Evolutionary conservation across 2,797 vertebrate genomes (phyloP), one percentile per base, ranked within the genome.

Genomic region (Crenichthys baileyi): DNA sequence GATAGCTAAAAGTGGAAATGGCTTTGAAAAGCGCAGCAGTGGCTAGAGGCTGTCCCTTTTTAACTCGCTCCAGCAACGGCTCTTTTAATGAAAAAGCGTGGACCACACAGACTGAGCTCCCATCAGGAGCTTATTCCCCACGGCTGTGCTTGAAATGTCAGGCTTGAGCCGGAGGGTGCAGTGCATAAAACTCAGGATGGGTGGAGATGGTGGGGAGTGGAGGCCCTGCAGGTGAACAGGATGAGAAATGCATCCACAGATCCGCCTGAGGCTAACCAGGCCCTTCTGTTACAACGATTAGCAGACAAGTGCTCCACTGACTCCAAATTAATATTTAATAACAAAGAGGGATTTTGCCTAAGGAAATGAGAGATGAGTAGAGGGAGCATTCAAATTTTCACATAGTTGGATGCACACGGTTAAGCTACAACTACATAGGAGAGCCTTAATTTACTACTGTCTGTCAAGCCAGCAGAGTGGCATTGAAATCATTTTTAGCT

Each of bases 321-420:
- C 94, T 94, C 92, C 87, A 83, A 92, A 95, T 96, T 95, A 95
- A 96, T 96, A 95, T 95, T 95, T 94, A 93, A 95, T 95, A 91
- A 87, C 83, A 93, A 88, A 84, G 80, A 87, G 78, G 86, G 80
- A 79, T 86, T 92, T 88, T 78, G 88, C 79, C 84, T 73, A n/a
- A 39, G 80, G 84, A 75, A 63, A 88, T 29, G 73, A 80, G 87
- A 77, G 77, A 80, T 73, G 72, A 74, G 61, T 81, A 76, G 80
- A 83, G n/a, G 9, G 65, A 78, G 84, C 50, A 48, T 89, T 84
- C 5, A 85, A 78, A 81, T 73, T 72, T 48, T 73, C 80, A 56
- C 58, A 39, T 50, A 84, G 75, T 16, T 75, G 75, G 71, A 87
- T 79, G 73, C 50, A 76, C 76, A 75, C 31, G 68, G 67, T 72